Conservation (phyloP, 2,888 invertebrate species). For the Dryococelus australis region DNA sequence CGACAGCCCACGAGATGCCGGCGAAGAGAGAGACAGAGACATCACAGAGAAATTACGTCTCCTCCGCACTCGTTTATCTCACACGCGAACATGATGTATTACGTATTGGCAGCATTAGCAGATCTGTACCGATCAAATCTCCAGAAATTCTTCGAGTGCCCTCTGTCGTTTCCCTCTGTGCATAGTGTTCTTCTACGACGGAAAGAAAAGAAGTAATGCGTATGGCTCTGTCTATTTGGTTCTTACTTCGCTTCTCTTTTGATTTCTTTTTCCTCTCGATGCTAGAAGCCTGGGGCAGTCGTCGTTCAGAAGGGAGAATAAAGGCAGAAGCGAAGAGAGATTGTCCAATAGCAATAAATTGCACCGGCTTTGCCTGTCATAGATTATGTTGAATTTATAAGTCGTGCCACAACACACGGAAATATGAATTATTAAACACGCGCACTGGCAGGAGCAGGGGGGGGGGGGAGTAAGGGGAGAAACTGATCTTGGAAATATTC, state of each 20-base stretch:
- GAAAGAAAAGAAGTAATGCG: no score
- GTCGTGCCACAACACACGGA: conserved; percentile 29
- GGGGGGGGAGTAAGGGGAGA: not conserved
- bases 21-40: no score
- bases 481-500: not conserved
- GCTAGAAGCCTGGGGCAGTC: not conserved
- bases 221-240: not conserved
- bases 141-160: not conserved
- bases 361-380: conserved; percentile 21
- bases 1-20: no score
- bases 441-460: conserved; percentile 16
- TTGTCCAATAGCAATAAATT: conserved; percentile 25
- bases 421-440: conserved; percentile 37
- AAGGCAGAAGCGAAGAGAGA: not conserved
- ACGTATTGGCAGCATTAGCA: not conserved
- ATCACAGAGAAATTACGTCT: not conserved
- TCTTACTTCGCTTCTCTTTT: not conserved
- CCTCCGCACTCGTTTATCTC: not conserved
- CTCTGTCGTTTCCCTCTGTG: not conserved
- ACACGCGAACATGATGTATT: not conserved
- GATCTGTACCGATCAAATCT: not conserved
- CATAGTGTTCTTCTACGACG: not conserved
- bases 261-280: not conserved
- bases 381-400: conserved; percentile 29
- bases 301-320: not conserved